Base-by-base conservation (phyloP, 1,140 invertebrate genomes). In the Nylanderia fulva region DNA sequence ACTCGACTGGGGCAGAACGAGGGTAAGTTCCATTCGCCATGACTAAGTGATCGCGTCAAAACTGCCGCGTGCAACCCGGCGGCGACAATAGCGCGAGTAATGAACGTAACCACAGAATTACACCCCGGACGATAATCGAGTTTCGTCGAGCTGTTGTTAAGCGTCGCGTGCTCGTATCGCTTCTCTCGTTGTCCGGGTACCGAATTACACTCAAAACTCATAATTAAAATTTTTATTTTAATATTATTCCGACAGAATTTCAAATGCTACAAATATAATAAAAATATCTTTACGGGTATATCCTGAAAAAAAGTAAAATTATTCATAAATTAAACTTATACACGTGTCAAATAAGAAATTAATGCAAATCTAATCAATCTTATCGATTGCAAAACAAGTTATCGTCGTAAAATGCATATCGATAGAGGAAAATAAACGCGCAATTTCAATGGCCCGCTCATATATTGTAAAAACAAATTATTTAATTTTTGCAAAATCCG, bases 91-190 rank as follows among this genome's bases (percentile, higher is more conserved):
- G 48, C 54, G 24, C 54, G 42, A 88, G 79, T 90, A 90, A 90
- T 84, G 88, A 90, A 85, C 82, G 71, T 83, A 90, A 90, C 88
- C 88, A 75, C 52, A 27, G 42, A 89, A 90, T 90, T 90, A 85
- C 63, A 87, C 72, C 13, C 48, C 48, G 54, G 76, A 76, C 18
- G 83, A 88, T 90, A 90, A 88, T 90, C 85, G 85, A 76, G 61
- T 88, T 88, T 84, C 68, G 84, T 54, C 69, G 29, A 36, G 52
- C 64, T 83, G 64, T 86, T 82, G 61, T 84, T 63, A 21, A 13
- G 63, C 42, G 45, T 5, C 24, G 64, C 64, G 52, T 24, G 60
- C 27, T 82, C 52, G 52, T 69, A 71, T 58, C 77, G 27, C 77
- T 69, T 69, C 7, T 33, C 75, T 56, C 56, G 29, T 45, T 24